Evolutionary conservation across 1,140 invertebrate species (phyloP).

Genomic region (Zaprionus ornatus): DNA sequence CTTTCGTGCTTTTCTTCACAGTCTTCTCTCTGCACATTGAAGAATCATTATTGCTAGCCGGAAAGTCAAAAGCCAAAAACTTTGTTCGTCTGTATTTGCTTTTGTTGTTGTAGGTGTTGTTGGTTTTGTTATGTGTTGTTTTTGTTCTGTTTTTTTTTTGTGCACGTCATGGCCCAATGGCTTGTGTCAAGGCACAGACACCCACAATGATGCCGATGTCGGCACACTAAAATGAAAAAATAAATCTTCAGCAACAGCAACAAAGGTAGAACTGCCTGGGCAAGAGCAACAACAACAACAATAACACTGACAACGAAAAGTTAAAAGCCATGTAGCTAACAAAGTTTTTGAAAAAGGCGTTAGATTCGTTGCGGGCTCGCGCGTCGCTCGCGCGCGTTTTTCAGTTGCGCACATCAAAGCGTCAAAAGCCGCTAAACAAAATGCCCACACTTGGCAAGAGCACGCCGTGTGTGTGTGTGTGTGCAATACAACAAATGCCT

Average conservation of each 20-base stretch:
- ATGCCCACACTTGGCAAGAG: conserved; percentile 72
- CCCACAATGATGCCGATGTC: conserved; percentile 70
- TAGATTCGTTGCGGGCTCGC: conserved; percentile 77
- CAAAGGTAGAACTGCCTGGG: conserved; percentile 30
- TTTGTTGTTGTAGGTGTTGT: conserved; percentile 17
- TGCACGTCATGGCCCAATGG: conserved; percentile 70
- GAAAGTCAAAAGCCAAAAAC: conserved; percentile 27
- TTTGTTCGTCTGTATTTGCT: conserved; percentile 27
- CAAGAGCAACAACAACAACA: conserved; percentile 18
- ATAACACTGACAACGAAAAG: conserved; percentile 39
- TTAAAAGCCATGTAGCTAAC: conserved; percentile 67
- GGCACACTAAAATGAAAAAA: conserved; percentile 78
- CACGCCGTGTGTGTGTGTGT: conserved; percentile 13
- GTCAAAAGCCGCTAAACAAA: conserved; percentile 77
- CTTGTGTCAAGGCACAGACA: conserved; percentile 68
- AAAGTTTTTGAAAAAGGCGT: conserved; percentile 75
- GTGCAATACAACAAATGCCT: conserved; percentile 73
- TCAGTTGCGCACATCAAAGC: conserved; percentile 77
- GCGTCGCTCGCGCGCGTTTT: conserved; percentile 54
- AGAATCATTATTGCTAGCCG: conserved; percentile 14
- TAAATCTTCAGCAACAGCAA: conserved; percentile 65
- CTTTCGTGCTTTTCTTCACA: neutral
- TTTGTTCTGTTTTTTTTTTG: conserved; percentile 36
- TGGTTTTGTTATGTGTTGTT: neutral
- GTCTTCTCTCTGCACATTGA: neutral